Percentiles rank a stretch among this genome's conserved stretches.
Evolutionary conservation across 2,888 invertebrate species (phyloP).

Genomic region (Drosophila rellima): DNA sequence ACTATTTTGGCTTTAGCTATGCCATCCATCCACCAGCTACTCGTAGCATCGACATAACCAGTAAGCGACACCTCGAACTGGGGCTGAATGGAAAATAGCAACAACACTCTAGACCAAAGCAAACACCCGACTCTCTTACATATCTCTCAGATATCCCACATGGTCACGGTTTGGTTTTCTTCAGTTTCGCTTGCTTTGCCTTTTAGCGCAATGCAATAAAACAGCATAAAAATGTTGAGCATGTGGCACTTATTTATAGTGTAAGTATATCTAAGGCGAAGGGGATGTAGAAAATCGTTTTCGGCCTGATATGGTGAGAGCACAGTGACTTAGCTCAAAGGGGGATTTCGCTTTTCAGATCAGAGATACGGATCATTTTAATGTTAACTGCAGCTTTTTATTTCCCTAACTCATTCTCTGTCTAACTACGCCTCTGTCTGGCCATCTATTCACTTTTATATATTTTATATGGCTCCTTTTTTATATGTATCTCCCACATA

Average conservation of each 20-base stretch:
- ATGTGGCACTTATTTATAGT: slow-evolving; percentile 76
- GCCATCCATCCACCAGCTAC: background rate
- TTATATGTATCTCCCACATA: slow-evolving; percentile 58
- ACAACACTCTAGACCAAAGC: slow-evolving; percentile 8
- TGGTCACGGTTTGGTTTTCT: slow-evolving; percentile 36
- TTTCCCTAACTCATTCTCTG: background rate
- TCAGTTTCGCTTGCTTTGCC: slow-evolving; percentile 51
- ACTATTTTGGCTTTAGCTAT: slow-evolving; percentile 59
- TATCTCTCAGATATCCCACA: slow-evolving; percentile 11
- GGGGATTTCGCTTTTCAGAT: background rate
- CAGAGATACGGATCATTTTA: background rate
- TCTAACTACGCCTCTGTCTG: slow-evolving; percentile 39
- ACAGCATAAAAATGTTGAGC: slow-evolving; percentile 78
- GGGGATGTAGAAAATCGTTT: background rate
- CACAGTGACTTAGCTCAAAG: slow-evolving; percentile 13
- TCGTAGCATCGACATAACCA: background rate
- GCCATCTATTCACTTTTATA: slow-evolving; percentile 44
- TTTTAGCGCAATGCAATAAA: slow-evolving; percentile 75
- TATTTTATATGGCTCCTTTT: slow-evolving; percentile 66
- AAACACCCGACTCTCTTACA: slow-evolving; percentile 11
- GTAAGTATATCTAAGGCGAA: slow-evolving; percentile 21
- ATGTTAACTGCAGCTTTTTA: background rate
- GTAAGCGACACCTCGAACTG: slow-evolving; percentile 9
- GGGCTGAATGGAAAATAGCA: slow-evolving; percentile 9
- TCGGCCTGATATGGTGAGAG: background rate